A percentile compares a stretch with the other conserved stretches of the same genome.
These are phyloP conservation scores for Cheilosia impressa DNA, from an alignment of 2,888 invertebrate species.

Conservation along the genomic window DNA sequence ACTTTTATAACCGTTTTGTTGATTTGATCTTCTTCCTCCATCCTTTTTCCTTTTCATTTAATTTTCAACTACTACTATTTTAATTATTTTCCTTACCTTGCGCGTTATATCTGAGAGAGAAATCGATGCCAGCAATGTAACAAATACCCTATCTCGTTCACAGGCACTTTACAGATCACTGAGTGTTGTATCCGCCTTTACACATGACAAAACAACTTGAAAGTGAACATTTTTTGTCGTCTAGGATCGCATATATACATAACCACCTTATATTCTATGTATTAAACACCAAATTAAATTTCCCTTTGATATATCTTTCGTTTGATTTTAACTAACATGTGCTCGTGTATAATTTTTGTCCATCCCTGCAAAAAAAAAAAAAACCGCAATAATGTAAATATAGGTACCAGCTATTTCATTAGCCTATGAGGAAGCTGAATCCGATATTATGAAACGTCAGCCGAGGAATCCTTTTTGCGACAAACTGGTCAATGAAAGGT, in stretches of 20 bases:
- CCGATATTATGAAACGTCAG: constrained; percentile 99
- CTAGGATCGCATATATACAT: constrained; percentile 46
- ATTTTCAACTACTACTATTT: background rate
- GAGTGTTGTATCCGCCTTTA: constrained; percentile 24
- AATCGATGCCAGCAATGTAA: constrained; percentile 23
- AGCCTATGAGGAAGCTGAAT: constrained; percentile 99
- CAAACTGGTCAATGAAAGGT: constrained; percentile 99
- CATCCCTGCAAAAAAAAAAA: constrained; percentile 77
- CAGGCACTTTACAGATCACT: constrained; percentile 73
- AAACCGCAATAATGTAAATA: constrained; percentile 66
- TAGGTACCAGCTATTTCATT: constrained; percentile 99
- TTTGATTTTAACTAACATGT: constrained; percentile 72
- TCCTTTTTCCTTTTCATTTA: constrained; percentile 10
- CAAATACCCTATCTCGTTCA: constrained; percentile 49
- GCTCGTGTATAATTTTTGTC: constrained; percentile 72
- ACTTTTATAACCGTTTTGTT: constrained; percentile 36
- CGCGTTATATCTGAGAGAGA: constrained; percentile 65
- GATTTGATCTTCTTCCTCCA: constrained; percentile 16
- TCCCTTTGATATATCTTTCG: constrained; percentile 48
- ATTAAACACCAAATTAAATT: constrained; percentile 39
- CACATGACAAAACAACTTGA: constrained; percentile 24
- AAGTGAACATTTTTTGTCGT: constrained; percentile 53
- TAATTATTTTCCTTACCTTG: constrained; percentile 5
- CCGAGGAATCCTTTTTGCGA: constrained; percentile 98
- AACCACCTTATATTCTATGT: constrained; percentile 29